A percentile compares a stretch with the other conserved stretches of the same genome.
Evolutionary conservation across 1,140 invertebrate genomes (phyloP).

Genomic region (Drosophila repleta): DNA sequence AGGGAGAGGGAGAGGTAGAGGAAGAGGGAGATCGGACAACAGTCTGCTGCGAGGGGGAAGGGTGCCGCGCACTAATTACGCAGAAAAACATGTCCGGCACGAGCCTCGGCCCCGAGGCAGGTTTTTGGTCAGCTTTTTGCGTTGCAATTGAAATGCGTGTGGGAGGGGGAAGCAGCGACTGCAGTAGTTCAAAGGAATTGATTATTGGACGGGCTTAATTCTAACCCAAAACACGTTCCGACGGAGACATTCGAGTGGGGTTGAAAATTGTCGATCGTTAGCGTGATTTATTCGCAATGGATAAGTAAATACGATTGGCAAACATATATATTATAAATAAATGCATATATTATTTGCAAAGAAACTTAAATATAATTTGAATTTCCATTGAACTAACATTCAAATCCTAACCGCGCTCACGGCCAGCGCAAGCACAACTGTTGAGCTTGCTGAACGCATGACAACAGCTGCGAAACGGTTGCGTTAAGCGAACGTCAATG

Average conservation of each 20-base stretch:
- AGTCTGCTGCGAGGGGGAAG: neutral
- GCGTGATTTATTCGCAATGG: conserved; percentile 56
- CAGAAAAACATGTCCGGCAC: conserved; percentile 67
- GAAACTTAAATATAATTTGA: neutral
- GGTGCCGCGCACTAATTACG: conserved; percentile 70
- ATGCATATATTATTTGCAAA: neutral
- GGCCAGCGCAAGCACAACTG: neutral
- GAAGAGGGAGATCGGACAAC: no score
- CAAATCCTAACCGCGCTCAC: neutral
- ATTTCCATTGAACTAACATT: neutral
- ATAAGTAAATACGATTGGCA: conserved; percentile 16
- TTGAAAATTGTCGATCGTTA: conserved; percentile 60
- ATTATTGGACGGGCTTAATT: conserved; percentile 66
- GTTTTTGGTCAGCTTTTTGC: conserved; percentile 42
- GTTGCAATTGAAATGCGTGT: conserved; percentile 68
- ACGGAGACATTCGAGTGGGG: conserved; percentile 41
- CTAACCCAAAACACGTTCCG: conserved; percentile 74
- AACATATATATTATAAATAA: neutral
- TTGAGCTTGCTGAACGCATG: neutral
- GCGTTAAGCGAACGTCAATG: neutral
- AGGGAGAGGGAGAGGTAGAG: no score
- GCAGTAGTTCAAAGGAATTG: conserved; percentile 53
- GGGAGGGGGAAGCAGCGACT: conserved; percentile 16
- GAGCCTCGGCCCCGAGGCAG: neutral
- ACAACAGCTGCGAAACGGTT: conserved; percentile 2